Conservation (phyloP, 2,113 vertebrate genomes). For the Zosterops hypoxanthus region DNA sequence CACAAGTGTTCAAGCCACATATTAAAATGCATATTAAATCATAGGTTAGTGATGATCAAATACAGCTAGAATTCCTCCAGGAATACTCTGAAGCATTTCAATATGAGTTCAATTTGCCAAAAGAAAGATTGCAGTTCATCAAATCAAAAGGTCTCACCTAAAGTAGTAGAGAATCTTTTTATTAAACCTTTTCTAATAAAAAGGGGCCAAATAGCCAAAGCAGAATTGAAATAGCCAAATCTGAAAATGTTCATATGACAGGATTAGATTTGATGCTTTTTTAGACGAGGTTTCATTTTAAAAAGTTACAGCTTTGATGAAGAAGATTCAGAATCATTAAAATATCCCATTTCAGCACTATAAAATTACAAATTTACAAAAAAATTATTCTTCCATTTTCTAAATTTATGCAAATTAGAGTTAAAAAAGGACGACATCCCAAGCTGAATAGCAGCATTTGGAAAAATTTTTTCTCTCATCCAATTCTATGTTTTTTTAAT, state of each 20-base stretch:
- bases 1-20: not conserved
- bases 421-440: not conserved
- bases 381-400: not conserved
- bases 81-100: not conserved
- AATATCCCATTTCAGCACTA: not conserved
- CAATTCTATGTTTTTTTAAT: fast-evolving
- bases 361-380: not conserved
- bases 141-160: not conserved
- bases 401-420: not conserved
- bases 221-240: not conserved
- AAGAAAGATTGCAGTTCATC: not conserved
- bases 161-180: not conserved
- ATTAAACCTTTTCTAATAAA: not conserved
- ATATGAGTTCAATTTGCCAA: not conserved
- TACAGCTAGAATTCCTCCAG: not conserved
- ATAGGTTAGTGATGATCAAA: not conserved
- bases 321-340: not conserved
- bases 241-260: not conserved
- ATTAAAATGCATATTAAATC: not conserved
- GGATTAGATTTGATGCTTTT: not conserved
- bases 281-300: not conserved
- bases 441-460: not conserved
- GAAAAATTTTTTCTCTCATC: not conserved
- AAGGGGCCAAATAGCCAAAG: not conserved
- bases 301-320: not conserved